Conservation (phyloP, 1,140 invertebrate species). For the Ditylenchus dipsaci region DNA sequence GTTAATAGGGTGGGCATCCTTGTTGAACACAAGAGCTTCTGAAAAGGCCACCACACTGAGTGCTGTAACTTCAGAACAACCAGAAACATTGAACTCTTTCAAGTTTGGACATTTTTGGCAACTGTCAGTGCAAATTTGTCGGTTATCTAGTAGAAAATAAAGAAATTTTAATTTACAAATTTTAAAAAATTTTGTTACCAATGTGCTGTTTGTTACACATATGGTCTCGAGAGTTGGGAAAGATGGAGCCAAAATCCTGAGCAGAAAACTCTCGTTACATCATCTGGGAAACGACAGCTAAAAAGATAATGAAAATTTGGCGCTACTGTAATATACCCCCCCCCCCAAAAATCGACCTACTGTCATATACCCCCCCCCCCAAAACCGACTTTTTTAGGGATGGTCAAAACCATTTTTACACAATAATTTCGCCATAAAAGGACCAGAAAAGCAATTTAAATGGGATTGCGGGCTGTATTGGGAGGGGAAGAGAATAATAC, state of each 20-base stretch:
- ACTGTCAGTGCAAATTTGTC: constrained; percentile 20
- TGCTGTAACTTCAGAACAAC: constrained; percentile 7
- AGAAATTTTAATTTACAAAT: neutral
- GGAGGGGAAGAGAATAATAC: too few relatives aligned
- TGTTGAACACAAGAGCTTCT: neutral
- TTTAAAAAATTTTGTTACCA: constrained; percentile 3
- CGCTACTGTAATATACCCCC: too few relatives aligned
- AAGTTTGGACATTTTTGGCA: constrained; percentile 11
- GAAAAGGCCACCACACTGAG: constrained; percentile 11
- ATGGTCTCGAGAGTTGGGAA: constrained; percentile 11
- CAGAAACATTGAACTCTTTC: constrained; percentile 8
- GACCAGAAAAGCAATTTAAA: too few relatives aligned
- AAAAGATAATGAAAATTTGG: too few relatives aligned
- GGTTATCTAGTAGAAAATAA: constrained; percentile 15
- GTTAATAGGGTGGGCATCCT: neutral
- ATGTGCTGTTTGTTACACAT: neutral
- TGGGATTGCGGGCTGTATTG: too few relatives aligned
- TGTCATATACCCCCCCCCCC: too few relatives aligned
- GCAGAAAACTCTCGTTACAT: constrained; percentile 12
- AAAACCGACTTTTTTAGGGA: too few relatives aligned
- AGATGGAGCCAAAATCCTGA: constrained; percentile 8
- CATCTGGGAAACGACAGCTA: constrained; percentile 8
- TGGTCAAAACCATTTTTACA: too few relatives aligned
- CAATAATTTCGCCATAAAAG: too few relatives aligned
- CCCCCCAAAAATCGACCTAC: too few relatives aligned